Conservation (phyloP, 2,888 invertebrate genomes). For the Agonopterix arenella region DNA sequence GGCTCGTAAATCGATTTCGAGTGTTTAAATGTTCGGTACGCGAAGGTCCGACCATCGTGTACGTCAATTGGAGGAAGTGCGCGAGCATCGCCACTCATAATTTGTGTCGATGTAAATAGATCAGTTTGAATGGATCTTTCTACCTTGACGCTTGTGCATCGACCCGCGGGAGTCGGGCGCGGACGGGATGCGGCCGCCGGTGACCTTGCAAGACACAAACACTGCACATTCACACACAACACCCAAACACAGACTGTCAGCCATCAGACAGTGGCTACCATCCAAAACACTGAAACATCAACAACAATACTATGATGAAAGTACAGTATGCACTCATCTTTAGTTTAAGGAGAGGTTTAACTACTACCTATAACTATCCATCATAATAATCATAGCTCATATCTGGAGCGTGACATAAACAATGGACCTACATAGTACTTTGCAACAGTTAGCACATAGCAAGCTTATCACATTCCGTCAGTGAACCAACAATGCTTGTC, state of each 20-base stretch:
- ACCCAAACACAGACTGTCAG: conserved; percentile 4
- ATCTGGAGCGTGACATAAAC: conserved; percentile 14
- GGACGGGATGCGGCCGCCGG: conserved; percentile 24
- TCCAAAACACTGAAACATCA: conserved; percentile 7
- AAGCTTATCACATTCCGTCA: conserved; percentile 43
- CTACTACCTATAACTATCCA: background rate
- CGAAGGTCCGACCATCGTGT: conserved; percentile 43
- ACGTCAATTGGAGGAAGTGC: conserved; percentile 62
- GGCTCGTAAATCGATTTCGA: conserved; percentile 16
- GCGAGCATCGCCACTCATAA: conserved; percentile 55
- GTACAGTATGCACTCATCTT: background rate
- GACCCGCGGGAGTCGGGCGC: conserved; percentile 59
- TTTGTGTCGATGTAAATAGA: conserved; percentile 68
- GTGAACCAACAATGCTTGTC: conserved; percentile 49
- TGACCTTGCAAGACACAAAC: conserved; percentile 64
- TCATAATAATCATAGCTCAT: background rate
- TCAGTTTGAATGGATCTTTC: conserved; percentile 66
- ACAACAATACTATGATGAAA: background rate
- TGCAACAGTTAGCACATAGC: background rate
- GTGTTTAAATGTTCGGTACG: conserved; percentile 20
- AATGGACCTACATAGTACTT: conserved; percentile 7
- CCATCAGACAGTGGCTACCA: conserved; percentile 1
- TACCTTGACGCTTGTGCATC: conserved; percentile 69
- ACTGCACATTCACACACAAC: conserved; percentile 10
- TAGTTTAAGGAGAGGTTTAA: background rate